Evolutionary conservation across 2,797 vertebrate species (phyloP), one percentile per base, ranked within the genome.

Genomic region (Coracias cyanogaster): DNA sequence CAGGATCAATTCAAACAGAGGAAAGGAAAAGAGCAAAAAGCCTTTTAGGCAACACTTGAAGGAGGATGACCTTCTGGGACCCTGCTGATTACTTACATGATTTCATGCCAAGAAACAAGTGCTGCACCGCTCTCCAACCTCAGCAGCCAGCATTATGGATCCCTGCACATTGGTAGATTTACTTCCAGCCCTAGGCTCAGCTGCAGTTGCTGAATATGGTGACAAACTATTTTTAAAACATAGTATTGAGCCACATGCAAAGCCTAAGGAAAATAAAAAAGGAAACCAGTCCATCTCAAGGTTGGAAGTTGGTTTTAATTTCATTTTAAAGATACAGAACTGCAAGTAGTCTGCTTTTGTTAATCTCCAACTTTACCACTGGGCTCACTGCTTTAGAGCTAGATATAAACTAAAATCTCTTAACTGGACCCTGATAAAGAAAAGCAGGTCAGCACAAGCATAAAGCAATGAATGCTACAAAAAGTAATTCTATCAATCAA

Each of bases 81-180:
- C 78, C 54, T 84, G 65, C 85, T 71, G 72, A 95, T 94, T 95
- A 86, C 90, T 93, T 93, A 85, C 69, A 92, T 88, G 82, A 90
- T 93, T 95, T 89, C 85, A 94, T 96, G 79, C 78, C 78, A 93
- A 90, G 80, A 95, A 96, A 96, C 89, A 89, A 96, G 57, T 20
- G 43, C 80, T 76, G 72, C 58, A 48, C n/a, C 69, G 70, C 64
- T 91, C 61, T 79, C 61, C 70, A 93, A 57, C 61, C 82, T 89
- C 69, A 43, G 52, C 48, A 67, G 86, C 55, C 88, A 94, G 57
- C 41, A 82, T 29, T 91, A 95, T 61, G 65, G 83, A 85, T 83
- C 81, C 54, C 41, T 83, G 41, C 64, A 67, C 76, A 26, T 9
- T 39, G 51, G 52, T 52, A 91, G 66, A 80, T 82, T 58, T 90